A percentile compares a stretch with the other conserved stretches of the same genome.
phyloP scores from a whole-genome alignment of 2,888 invertebrate genomes.

The Melieria crassipennis region DNA sequence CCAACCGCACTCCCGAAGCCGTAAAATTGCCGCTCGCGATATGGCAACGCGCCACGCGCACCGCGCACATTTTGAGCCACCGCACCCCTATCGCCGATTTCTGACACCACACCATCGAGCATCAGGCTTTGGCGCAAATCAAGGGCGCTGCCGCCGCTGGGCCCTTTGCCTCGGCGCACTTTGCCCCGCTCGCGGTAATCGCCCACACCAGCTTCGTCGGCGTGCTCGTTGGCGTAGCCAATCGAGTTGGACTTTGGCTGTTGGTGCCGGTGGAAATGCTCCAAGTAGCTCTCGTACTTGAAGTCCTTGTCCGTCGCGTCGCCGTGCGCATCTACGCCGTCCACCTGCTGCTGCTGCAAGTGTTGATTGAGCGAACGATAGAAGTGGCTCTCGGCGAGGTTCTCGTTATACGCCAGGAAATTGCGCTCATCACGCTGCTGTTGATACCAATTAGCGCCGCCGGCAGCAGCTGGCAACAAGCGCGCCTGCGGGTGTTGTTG shows the following conservation, averaged over 20 bases:
- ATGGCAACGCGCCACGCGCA: slow-evolving; percentile 3
- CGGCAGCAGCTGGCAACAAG: neutral
- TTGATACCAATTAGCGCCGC: slow-evolving; percentile 40
- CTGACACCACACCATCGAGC: slow-evolving; percentile 11
- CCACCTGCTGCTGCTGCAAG: slow-evolving; percentile 45
- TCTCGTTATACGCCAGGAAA: slow-evolving; percentile 52
- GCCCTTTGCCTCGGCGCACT: slow-evolving; percentile 35
- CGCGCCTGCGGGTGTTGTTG: neutral
- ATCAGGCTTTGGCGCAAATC: slow-evolving; percentile 39
- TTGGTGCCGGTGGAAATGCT: slow-evolving; percentile 57
- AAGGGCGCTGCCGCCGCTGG: slow-evolving; percentile 35
- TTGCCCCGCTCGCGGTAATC: slow-evolving; percentile 29
- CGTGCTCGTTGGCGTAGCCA: slow-evolving; percentile 37
- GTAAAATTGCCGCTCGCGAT: slow-evolving; percentile 45
- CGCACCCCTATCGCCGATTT: slow-evolving; percentile 24
- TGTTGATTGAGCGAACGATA: slow-evolving; percentile 61
- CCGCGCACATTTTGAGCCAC: neutral
- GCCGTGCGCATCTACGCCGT: slow-evolving; percentile 4
- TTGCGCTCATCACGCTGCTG: slow-evolving; percentile 39
- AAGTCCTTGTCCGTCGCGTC: slow-evolving; percentile 33
- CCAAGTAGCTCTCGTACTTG: slow-evolving; percentile 60
- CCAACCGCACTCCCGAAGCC: slow-evolving; percentile 41
- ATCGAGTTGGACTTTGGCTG: slow-evolving; percentile 43
- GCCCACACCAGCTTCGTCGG: slow-evolving; percentile 3
- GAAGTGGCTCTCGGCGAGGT: slow-evolving; percentile 58